phyloP scores from a whole-genome alignment of 2,113 vertebrate species.

The Corythornis vintsioides region DNA sequence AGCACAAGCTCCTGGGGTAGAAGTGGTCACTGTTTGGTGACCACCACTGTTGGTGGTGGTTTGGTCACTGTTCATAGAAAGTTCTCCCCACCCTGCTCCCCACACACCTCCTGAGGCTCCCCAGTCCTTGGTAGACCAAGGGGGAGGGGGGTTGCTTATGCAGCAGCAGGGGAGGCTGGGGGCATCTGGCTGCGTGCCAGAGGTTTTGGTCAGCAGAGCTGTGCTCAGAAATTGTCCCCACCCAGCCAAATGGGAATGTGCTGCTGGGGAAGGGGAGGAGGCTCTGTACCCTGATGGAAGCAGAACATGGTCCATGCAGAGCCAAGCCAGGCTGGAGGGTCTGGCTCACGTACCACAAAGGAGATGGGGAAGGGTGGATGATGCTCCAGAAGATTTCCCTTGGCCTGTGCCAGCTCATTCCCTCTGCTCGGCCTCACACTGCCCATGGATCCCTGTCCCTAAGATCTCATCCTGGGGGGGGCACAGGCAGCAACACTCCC shows the following conservation, averaged over 20 bases:
- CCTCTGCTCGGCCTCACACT: background rate
- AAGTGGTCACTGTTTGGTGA: too few species aligned
- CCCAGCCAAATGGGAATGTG: background rate
- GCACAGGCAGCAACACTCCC: background rate
- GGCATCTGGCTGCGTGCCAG: background rate
- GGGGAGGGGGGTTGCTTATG: background rate
- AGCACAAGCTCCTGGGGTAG: too few species aligned
- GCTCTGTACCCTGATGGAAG: background rate
- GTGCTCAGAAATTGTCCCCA: background rate
- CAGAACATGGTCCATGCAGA: rapidly evolving
- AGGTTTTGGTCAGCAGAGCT: background rate
- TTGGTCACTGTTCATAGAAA: conserved; percentile 34
- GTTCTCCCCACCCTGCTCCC: background rate
- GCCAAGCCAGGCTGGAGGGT: background rate
- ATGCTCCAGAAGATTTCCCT: background rate
- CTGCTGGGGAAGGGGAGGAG: background rate
- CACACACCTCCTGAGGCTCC: too few species aligned
- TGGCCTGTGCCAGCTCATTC: background rate
- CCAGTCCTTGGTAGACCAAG: background rate
- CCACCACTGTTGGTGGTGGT: background rate
- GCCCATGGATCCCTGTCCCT: background rate
- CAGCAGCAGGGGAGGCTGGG: rapidly evolving
- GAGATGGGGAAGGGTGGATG: background rate
- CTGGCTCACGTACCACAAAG: background rate
- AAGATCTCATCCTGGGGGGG: too few species aligned